These are phyloP conservation scores for Panopea generosa DNA, from an alignment of 2,888 invertebrate species.

Conservation along the genomic window DNA sequence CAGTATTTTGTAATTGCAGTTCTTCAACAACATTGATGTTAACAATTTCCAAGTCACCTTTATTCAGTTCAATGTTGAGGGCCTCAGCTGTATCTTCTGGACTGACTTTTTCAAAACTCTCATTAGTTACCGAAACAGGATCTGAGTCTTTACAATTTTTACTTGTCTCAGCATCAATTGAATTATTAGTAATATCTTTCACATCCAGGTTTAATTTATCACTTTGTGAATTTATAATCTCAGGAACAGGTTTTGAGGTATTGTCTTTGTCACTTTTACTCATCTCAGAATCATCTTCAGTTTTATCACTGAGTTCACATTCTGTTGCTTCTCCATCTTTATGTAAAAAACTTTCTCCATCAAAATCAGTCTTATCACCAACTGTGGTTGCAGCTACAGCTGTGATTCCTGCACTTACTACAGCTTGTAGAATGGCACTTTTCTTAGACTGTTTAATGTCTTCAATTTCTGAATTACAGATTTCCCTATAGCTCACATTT, in stretches of 20 bases:
- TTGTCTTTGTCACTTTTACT: neutral
- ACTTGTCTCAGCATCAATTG: neutral
- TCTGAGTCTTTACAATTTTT: too few species aligned
- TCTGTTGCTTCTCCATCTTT: neutral
- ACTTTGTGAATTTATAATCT: too few species aligned
- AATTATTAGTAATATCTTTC: neutral
- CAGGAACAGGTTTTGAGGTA: too few species aligned
- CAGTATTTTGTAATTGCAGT: neutral
- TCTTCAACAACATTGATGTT: constrained; percentile 39
- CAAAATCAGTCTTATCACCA: constrained; percentile 26
- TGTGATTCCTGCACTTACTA: constrained; percentile 52
- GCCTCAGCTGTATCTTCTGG: constrained; percentile 41
- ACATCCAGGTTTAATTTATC: neutral
- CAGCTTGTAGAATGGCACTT: constrained; percentile 52
- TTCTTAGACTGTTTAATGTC: constrained; percentile 30
- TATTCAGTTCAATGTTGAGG: constrained; percentile 52
- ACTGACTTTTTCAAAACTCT: neutral
- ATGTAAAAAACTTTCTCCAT: neutral
- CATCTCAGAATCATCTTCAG: neutral
- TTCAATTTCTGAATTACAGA: constrained; percentile 44
- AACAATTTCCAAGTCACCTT: constrained; percentile 28
- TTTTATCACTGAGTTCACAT: neutral
- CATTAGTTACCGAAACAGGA: neutral
- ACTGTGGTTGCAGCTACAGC: constrained; percentile 53
- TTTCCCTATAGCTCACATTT: constrained; percentile 15